Conservation (phyloP, 2,797 vertebrate species). For the Melanogrammus aeglefinus region DNA sequence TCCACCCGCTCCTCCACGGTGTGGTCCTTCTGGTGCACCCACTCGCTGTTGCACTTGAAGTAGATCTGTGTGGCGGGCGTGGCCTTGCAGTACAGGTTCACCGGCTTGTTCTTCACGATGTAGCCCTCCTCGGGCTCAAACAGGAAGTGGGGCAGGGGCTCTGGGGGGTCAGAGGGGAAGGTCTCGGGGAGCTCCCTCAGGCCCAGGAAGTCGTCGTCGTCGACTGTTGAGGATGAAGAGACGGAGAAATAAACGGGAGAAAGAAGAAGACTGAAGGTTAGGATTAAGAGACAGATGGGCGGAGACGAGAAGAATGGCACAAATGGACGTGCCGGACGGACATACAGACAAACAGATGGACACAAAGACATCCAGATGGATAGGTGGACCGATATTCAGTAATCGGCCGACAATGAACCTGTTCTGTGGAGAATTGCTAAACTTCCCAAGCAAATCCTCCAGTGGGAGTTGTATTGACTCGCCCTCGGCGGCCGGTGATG, state of each 20-base stretch:
- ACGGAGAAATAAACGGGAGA: background rate
- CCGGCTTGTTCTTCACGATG: slow-evolving; percentile 93
- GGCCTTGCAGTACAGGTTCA: slow-evolving; percentile 91
- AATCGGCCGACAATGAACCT: too few species aligned
- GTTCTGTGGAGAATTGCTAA: slow-evolving; percentile 5
- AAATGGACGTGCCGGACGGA: too few species aligned
- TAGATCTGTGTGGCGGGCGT: slow-evolving; percentile 93
- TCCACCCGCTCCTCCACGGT: slow-evolving; percentile 89
- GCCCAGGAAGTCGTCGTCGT: slow-evolving; percentile 87
- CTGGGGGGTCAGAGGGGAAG: slow-evolving; percentile 91
- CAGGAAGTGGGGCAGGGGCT: slow-evolving; percentile 90
- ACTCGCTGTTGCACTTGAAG: slow-evolving; percentile 95
- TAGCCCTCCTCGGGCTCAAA: slow-evolving; percentile 93
- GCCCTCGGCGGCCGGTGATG: background rate
- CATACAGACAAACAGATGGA: background rate
- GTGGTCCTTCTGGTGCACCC: slow-evolving; percentile 96
- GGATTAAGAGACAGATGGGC: background rate
- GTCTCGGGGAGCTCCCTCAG: slow-evolving; percentile 89
- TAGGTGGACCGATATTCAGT: background rate
- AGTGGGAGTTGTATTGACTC: slow-evolving; percentile 17
- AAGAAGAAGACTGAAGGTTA: background rate
- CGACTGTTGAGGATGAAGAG: slow-evolving; percentile 40
- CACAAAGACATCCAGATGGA: too few species aligned
- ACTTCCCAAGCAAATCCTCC: too few species aligned
- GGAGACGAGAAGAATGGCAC: too few species aligned